A percentile compares a stretch with the other conserved stretches of the same genome.
phyloP scores from a whole-genome alignment of 2,797 vertebrate genomes.

The Gambusia yucatana region DNA sequence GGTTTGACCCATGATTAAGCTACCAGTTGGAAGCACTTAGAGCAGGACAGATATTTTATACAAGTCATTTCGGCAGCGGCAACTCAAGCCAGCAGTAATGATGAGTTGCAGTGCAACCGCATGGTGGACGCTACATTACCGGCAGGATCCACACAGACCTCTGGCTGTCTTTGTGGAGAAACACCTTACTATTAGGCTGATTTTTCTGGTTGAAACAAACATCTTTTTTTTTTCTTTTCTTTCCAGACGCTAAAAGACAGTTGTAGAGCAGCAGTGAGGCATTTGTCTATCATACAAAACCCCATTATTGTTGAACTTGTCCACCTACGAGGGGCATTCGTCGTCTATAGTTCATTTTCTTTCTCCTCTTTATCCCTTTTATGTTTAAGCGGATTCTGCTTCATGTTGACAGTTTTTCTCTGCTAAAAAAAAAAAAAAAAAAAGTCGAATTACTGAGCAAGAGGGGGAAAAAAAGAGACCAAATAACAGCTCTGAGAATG shows the following conservation, averaged over 20 bases:
- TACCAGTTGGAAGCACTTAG: constrained; percentile 57
- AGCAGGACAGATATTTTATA: constrained; percentile 59
- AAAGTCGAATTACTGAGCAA: constrained; percentile 79
- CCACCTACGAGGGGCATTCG: constrained; percentile 13
- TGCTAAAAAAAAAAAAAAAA: constrained; percentile 74
- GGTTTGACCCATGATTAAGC: constrained; percentile 60
- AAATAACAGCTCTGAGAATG: constrained; percentile 86
- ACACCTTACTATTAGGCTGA: constrained; percentile 56
- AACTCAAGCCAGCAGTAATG: constrained; percentile 66
- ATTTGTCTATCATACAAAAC: background rate
- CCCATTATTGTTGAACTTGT: background rate
- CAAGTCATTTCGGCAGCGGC: constrained; percentile 57
- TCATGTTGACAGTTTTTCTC: constrained; percentile 75
- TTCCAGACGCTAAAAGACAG: background rate
- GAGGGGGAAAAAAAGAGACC: constrained; percentile 75
- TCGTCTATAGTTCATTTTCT: constrained; percentile 33
- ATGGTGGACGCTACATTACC: constrained; percentile 55
- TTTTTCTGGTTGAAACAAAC: constrained; percentile 29
- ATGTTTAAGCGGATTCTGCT: constrained; percentile 73
- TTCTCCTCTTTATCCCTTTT: constrained; percentile 46
- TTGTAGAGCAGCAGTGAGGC: background rate
- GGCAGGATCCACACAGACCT: constrained; percentile 52
- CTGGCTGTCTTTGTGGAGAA: constrained; percentile 52
- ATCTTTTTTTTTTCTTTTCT: background rate
- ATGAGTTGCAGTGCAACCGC: constrained; percentile 66